Conservation (phyloP, 2,113 vertebrate species). For the Chloropsis cyanopogon region DNA sequence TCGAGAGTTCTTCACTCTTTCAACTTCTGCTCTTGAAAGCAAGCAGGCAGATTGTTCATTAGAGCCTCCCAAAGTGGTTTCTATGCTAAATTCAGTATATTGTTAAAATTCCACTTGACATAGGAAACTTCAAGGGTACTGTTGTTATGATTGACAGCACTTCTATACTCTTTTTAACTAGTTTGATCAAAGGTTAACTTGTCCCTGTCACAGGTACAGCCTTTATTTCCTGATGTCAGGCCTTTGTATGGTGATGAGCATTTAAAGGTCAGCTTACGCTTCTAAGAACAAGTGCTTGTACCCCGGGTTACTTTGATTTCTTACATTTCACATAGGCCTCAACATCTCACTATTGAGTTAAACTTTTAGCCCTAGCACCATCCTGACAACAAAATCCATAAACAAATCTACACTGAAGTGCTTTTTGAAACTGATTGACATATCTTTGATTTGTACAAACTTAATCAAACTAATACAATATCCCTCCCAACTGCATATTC, state of each 20-base stretch:
- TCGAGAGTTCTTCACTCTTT: not conserved
- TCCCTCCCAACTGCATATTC: not conserved
- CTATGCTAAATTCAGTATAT: accelerated
- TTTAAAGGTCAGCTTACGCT: not conserved
- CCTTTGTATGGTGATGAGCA: not conserved
- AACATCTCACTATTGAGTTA: not conserved
- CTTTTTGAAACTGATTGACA: not conserved
- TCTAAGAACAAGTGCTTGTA: not conserved
- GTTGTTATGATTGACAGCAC: not conserved
- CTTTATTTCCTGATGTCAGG: not conserved
- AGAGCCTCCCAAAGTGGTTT: not conserved
- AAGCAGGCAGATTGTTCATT: not conserved
- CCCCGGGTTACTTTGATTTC: not conserved
- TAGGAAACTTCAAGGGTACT: not conserved
- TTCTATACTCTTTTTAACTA: not conserved
- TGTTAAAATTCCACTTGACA: not conserved
- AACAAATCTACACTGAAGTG: not conserved
- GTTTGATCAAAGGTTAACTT: not conserved
- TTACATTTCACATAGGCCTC: not conserved
- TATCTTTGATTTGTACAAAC: not conserved
- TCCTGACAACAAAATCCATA: not conserved
- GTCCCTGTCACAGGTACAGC: not conserved
- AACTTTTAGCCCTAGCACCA: not conserved
- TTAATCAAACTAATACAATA: not conserved
- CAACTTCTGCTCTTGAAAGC: not conserved